phyloP scores from a whole-genome alignment of 1,140 invertebrate species.

The Scaptodrosophila lebanonensis region DNA sequence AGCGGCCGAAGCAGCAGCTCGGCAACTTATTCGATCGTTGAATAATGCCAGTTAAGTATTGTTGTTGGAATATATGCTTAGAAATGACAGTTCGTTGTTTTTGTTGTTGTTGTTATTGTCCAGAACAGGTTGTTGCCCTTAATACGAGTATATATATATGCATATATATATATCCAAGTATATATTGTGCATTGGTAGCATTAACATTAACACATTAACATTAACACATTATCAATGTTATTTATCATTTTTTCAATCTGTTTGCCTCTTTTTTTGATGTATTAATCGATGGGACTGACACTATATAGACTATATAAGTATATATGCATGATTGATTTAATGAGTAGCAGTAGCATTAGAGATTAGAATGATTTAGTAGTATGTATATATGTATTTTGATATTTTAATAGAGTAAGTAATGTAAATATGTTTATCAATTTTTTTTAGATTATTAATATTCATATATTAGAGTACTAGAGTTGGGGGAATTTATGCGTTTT shows the following conservation, averaged over 20 bases:
- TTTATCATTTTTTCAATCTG: conserved; percentile 7
- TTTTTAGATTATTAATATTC: conserved; percentile 4
- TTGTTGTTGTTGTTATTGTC: conserved; percentile 43
- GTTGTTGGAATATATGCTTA: conserved; percentile 55
- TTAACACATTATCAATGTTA: conserved; percentile 4
- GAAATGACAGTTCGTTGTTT: conserved; percentile 44
- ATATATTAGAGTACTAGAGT: conserved; percentile 5
- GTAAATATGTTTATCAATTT: conserved; percentile 15
- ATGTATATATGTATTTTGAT: conserved; percentile 16
- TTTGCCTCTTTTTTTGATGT: conserved; percentile 15
- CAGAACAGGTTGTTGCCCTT: conserved; percentile 58
- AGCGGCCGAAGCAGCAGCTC: too few relatives aligned
- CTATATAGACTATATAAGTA: conserved; percentile 10
- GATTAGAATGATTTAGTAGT: conserved; percentile 8
- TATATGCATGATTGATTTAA: conserved; percentile 20
- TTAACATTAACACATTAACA: conserved; percentile 12
- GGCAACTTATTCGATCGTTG: conserved; percentile 13
- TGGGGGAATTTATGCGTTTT: conserved; percentile 18
- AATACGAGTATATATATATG: conserved; percentile 24
- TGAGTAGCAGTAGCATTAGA: too few relatives aligned
- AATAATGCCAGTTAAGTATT: conserved; percentile 37
- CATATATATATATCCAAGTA: conserved; percentile 31
- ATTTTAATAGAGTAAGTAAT: conserved; percentile 18
- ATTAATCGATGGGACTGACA: too few relatives aligned
- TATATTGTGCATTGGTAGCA: too few relatives aligned